A percentile compares a stretch with the other conserved stretches of the same genome.
Evolutionary conservation across 2,888 invertebrate genomes (phyloP).

Genomic region (Idaea aversata): DNA sequence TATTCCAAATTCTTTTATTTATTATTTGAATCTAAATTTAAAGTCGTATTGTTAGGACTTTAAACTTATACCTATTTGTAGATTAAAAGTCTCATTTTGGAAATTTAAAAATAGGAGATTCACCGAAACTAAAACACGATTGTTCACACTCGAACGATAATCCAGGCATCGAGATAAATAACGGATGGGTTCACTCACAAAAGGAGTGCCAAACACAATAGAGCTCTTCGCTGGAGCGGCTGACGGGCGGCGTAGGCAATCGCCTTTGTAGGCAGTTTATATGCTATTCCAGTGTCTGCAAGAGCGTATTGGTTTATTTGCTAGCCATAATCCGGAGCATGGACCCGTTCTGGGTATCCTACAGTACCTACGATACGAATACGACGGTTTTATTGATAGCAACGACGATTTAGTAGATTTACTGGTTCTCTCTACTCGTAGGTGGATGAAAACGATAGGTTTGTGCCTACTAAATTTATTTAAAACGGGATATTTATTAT

Average conservation of each 20-base stretch:
- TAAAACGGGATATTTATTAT: too few relatives aligned
- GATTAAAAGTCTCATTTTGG: neutral
- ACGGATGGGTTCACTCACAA: slow-evolving; percentile 45
- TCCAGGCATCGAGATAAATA: slow-evolving; percentile 41
- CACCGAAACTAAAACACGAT: slow-evolving; percentile 26
- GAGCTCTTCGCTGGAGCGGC: slow-evolving; percentile 45
- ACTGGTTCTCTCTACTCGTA: neutral
- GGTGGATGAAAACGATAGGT: neutral
- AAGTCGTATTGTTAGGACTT: neutral
- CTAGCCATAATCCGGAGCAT: slow-evolving; percentile 6
- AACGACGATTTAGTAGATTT: slow-evolving; percentile 9
- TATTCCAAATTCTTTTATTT: too few relatives aligned
- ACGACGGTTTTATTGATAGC: slow-evolving; percentile 19
- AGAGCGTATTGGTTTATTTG: slow-evolving; percentile 8
- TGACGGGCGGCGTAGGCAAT: slow-evolving; percentile 49
- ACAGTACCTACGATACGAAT: neutral
- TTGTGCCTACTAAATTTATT: too few relatives aligned
- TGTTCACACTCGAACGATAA: slow-evolving; percentile 35
- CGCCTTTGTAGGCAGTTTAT: slow-evolving; percentile 61
- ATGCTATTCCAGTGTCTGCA: slow-evolving; percentile 35
- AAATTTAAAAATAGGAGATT: slow-evolving; percentile 2
- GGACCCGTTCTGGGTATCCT: neutral
- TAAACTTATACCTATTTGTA: neutral
- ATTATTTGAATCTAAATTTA: too few relatives aligned
- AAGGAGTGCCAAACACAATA: slow-evolving; percentile 58